Evolutionary conservation across 2,113 vertebrate genomes (phyloP).

Genomic region (Cryptomyrus ogoouensis): DNA sequence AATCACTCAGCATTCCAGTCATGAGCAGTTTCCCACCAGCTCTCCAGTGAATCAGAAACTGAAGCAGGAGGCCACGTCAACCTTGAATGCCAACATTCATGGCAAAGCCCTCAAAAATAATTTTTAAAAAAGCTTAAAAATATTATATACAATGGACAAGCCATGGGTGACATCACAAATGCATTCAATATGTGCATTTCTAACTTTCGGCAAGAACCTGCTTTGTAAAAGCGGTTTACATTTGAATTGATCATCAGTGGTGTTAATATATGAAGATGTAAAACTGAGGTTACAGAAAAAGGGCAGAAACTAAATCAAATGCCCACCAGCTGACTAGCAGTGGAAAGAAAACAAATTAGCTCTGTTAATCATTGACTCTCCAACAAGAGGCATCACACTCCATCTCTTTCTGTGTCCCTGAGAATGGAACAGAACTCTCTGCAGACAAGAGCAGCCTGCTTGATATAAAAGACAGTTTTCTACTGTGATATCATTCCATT

Average conservation of each 20-base stretch:
- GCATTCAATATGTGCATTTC: conserved; percentile 53
- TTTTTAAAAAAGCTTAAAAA: neutral
- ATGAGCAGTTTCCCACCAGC: conserved; percentile 33
- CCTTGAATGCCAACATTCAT: conserved; percentile 39
- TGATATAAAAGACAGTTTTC: neutral
- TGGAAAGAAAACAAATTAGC: neutral
- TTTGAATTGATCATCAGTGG: conserved; percentile 64
- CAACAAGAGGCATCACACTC: neutral
- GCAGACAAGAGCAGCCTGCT: neutral
- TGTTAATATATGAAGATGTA: conserved; percentile 38
- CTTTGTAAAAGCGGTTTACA: conserved; percentile 58
- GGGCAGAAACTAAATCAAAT: conserved; percentile 57
- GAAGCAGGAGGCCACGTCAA: conserved; percentile 40
- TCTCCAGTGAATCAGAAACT: conserved; percentile 51
- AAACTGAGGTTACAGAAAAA: conserved; percentile 60
- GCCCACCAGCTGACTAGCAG: conserved; percentile 31
- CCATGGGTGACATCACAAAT: neutral
- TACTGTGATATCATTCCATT: neutral
- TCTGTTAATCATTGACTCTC: conserved; percentile 1
- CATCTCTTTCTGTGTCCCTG: neutral
- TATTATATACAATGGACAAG: neutral
- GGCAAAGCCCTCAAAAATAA: neutral
- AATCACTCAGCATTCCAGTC: conserved; percentile 54
- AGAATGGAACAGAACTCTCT: neutral
- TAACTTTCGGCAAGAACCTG: conserved; percentile 46